These are phyloP conservation scores for Drosophila setosimentum DNA, from an alignment of 2,888 invertebrate species.

Conservation along the genomic window DNA sequence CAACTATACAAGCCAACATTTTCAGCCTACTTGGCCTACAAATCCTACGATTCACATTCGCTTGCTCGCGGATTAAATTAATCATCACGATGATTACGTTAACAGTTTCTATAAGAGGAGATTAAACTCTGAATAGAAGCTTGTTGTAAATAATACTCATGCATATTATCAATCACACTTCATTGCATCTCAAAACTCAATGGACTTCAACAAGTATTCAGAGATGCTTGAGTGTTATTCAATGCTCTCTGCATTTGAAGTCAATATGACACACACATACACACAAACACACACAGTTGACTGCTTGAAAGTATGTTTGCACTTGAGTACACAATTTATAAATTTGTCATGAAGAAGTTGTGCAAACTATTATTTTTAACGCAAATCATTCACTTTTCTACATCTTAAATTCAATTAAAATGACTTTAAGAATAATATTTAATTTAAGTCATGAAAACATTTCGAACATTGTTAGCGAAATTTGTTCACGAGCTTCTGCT, in stretches of 20 bases:
- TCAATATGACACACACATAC: conserved; percentile 26
- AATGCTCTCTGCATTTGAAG: conserved; percentile 32
- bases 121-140: conserved; percentile 28
- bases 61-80: neutral
- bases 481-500: neutral
- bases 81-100: conserved; percentile 17
- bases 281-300: neutral
- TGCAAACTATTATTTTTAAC: conserved; percentile 3
- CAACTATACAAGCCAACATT: neutral
- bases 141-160: conserved; percentile 27
- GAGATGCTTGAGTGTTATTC: conserved; percentile 47
- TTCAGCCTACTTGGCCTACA: neutral
- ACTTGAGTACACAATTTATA: conserved; percentile 57
- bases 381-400: neutral
- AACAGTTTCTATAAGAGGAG: conserved; percentile 6
- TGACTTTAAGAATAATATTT: neutral
- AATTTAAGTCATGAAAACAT: neutral
- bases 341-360: conserved; percentile 30
- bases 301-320: conserved; percentile 35
- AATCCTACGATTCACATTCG: conserved; percentile 5
- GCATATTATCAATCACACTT: conserved; percentile 30
- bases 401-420: neutral
- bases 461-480: conserved; percentile 24
- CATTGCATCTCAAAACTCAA: conserved; percentile 30
- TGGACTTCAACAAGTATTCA: conserved; percentile 48